These are phyloP conservation scores for Pomatorhinus ruficollis DNA, from an alignment of 2,113 vertebrate species.

Conservation along the genomic window DNA sequence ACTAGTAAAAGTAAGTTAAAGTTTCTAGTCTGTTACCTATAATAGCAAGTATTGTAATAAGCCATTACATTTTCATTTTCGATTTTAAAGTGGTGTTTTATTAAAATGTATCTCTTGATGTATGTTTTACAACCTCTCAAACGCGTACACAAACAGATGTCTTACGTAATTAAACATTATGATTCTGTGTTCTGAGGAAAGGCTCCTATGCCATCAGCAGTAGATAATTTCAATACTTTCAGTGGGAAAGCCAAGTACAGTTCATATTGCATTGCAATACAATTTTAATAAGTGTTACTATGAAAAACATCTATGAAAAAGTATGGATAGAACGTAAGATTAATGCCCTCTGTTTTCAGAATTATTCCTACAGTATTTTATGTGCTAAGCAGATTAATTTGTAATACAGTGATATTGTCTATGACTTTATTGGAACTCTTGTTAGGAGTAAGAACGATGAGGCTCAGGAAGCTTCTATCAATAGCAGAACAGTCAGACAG, in stretches of 20 bases:
- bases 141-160: not conserved
- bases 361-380: not conserved
- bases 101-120: not conserved
- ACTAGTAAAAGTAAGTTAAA: not conserved
- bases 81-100: not conserved
- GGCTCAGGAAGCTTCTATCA: not conserved
- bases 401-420: not conserved
- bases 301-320: not conserved
- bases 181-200: not conserved
- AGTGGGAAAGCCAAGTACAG: not conserved
- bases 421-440: not conserved
- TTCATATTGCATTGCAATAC: not conserved
- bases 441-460: not conserved
- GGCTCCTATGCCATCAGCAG: not conserved
- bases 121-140: not conserved
- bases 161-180: not conserved
- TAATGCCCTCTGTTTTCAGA: not conserved
- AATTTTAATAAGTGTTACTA: not conserved
- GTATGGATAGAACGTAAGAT: not conserved
- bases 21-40: not conserved
- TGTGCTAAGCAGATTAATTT: not conserved
- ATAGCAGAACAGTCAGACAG: not conserved
- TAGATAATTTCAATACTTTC: not conserved
- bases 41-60: not conserved
- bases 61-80: not conserved